Evolutionary conservation across 1,140 invertebrate genomes (phyloP), one percentile per base, ranked within the genome.

Genomic region (Temnothorax nylanderi): DNA sequence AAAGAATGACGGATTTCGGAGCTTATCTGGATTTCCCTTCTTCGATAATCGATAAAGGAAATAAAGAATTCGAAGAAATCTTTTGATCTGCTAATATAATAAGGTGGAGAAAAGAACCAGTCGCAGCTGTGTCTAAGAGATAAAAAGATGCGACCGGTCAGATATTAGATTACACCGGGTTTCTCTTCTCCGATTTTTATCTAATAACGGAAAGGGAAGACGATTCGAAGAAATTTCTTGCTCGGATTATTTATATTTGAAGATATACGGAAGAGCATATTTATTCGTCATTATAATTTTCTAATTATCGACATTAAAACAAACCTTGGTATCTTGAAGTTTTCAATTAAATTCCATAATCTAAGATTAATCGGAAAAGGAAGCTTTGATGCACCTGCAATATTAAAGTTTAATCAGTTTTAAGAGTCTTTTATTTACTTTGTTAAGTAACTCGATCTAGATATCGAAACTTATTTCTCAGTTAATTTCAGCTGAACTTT

Each of bases 401-500:
- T 56, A 75, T 75, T 37, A 75, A 75, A 56, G 64, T 54, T 75
- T 75, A 75, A 56, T 75, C 32, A 37, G 1, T 21, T 67, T 13
- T 26, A 16, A 56, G 16, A 75, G 18, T 34, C n/a, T 37, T 37
- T 11, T 75, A 56, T 75, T 75, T 37, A 16, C 51, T n/a, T 4
- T 37, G 16, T 56, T 56, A 75, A 74, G 26, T 54, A 74, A 56
- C 11, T 56, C 10, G 34, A 16, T 75, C n/a, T 56, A 2, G 32
- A 54, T 13, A 74, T 13, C 32, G 11, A n/a, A 75, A 41, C 34
- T 51, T 75, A 75, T 16, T 56, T 8, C 51, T 16, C 34, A 56
- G 32, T 16, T 56, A 37, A 75, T 56, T 56, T 56, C 34, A 37
- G 6, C 3, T 56, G 1, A 16, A 21, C 49, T 74, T 54, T 54